These are phyloP conservation scores for Eulithis testata DNA, from an alignment of 2,888 invertebrate genomes.

Conservation along the genomic window DNA sequence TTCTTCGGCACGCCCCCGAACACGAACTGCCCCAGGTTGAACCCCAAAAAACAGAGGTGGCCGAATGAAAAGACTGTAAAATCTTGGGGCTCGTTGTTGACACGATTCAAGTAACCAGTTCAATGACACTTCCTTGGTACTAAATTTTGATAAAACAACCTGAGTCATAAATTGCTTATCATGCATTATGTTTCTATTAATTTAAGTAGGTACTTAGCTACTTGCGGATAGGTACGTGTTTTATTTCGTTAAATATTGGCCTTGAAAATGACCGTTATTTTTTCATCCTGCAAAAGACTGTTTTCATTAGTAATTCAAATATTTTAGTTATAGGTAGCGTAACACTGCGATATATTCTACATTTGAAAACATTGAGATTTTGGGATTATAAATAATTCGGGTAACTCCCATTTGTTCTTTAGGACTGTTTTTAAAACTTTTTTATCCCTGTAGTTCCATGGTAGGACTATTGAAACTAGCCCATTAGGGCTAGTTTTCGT, in stretches of 20 bases:
- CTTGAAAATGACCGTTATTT: background rate
- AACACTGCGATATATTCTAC: too few species aligned
- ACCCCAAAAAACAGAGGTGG: constrained; percentile 17
- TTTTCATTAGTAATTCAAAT: too few species aligned
- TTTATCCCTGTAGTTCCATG: too few species aligned
- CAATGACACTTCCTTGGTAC: background rate
- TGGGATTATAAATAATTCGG: too few species aligned
- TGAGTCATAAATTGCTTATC: constrained; percentile 1
- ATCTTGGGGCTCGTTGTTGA: background rate
- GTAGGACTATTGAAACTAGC: too few species aligned
- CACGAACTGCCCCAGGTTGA: constrained; percentile 2
- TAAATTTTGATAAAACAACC: background rate
- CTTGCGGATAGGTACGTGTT: background rate
- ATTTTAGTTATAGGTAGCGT: too few species aligned
- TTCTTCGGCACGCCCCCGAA: constrained; percentile 5
- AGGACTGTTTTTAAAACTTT: too few species aligned
- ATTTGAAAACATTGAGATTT: too few species aligned
- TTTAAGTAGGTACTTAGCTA: background rate
- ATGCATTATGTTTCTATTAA: background rate
- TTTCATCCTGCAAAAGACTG: too few species aligned
- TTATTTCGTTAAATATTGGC: background rate
- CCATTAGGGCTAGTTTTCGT: too few species aligned
- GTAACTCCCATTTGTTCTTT: too few species aligned
- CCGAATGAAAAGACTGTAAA: background rate
- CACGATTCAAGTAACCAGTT: background rate